phyloP scores from a whole-genome alignment of 2,797 vertebrate genomes.

The Alosa sapidissima region DNA sequence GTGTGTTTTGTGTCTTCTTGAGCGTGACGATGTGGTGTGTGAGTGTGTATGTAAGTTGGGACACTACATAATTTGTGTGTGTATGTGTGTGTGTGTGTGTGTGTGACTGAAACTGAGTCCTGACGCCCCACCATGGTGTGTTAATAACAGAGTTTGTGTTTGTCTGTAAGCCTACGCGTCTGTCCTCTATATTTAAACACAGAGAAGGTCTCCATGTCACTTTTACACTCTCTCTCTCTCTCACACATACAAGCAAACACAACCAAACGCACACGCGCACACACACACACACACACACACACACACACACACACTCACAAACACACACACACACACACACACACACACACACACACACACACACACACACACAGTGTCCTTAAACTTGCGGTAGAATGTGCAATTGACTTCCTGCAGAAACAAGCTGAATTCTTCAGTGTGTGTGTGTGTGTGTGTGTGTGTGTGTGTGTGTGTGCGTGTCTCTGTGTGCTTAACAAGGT shows the following conservation, averaged over 20 bases:
- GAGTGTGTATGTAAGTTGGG: background rate
- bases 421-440: background rate
- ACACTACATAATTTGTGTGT: background rate
- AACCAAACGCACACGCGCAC: conserved; percentile 27
- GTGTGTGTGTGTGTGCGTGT: conserved; percentile 17
- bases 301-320: conserved; percentile 15
- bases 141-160: conserved; percentile 70
- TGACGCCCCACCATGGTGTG: conserved; percentile 65
- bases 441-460: conserved; percentile 12
- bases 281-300: background rate
- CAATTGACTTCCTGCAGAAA: background rate
- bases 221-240: background rate
- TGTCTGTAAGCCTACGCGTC: conserved; percentile 53
- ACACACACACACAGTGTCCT: background rate
- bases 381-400: conserved; percentile 1
- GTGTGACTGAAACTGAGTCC: conserved; percentile 27
- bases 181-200: conserved; percentile 58
- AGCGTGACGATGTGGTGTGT: conserved; percentile 3
- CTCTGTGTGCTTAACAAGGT: background rate
- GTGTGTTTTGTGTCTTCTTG: background rate
- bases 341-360: background rate
- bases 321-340: conserved; percentile 34
- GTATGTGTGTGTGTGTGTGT: background rate
- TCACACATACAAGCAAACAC: conserved; percentile 25
- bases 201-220: conserved; percentile 41